phyloP scores from a whole-genome alignment of 2,797 vertebrate genomes.

The Dendrocincla fuliginosa region DNA sequence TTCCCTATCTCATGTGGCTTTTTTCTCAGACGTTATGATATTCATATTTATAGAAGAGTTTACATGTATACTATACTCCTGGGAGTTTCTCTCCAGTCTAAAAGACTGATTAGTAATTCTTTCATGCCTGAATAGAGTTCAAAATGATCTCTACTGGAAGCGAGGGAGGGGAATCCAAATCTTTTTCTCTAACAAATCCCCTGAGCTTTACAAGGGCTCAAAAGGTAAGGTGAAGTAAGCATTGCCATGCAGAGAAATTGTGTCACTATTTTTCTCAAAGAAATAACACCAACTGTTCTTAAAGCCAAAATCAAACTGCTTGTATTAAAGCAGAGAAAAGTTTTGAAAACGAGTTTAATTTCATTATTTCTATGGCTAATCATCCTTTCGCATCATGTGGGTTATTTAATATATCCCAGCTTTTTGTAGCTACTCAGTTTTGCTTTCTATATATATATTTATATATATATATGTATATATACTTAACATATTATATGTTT shows the following conservation, averaged over 20 bases:
- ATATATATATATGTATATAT: neutral
- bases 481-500: neutral
- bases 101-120: conserved; percentile 55
- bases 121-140: conserved; percentile 26
- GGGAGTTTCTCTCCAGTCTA: neutral
- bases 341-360: neutral
- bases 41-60: conserved; percentile 39
- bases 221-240: neutral
- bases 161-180: neutral
- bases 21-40: neutral
- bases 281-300: neutral
- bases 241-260: neutral
- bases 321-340: neutral
- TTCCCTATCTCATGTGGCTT: neutral
- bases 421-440: neutral
- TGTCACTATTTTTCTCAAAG: neutral
- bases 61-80: neutral
- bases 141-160: conserved; percentile 11
- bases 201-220: neutral
- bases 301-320: neutral
- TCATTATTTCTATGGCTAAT: neutral
- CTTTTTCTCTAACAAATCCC: conserved; percentile 29
- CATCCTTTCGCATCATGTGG: neutral
- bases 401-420: neutral
- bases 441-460: neutral